Base-by-base conservation (phyloP, 23 tunicate species). In the Trididemnum miniatum region DNA sequence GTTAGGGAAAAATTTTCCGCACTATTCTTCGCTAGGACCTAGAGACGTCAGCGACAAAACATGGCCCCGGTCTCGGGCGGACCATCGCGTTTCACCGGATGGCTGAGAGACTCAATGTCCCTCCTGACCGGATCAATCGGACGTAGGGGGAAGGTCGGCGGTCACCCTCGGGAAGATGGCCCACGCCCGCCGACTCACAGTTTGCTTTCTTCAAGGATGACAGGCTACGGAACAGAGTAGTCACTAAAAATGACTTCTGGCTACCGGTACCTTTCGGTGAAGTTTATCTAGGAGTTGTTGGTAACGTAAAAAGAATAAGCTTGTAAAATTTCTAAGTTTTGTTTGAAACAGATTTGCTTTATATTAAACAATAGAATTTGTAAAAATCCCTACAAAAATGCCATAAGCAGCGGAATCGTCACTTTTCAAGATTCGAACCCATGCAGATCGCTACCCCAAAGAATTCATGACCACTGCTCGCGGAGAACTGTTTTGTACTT, bases 351-450 rank as follows among this genome's bases (percentile, higher is more conserved):
- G 18, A 49, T 49, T 49, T 9, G 57, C 18, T 12, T 49, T 49
- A 49, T 49, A 49, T 49, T 18, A 49, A 9, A 18, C 18, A 49
- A 49, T 49, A 49, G 57, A 49, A 49, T 49, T 49, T 49, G 27
- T n/a, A 64, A 71, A 71, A 31, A 71, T 29, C 31, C 31, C 29
- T 71, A 71, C 76, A 71, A 71, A 25, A 71, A 28, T 71, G 36
- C 76, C 76, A 71, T 28, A 71, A 71, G 76, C 29, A 71, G 76
- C 76, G 39, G 23, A 71, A 71, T 71, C 76, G 76, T 71, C 76
- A 71, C 76, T 71, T 71, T 71, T 38, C 76, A 71, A 28, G 39
- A 38, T 71, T 37, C 76, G 38, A 71, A 38, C 38, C 38, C 31
- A 71, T n/a, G 76, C 26, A 71, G 76, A 37, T 28, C 76, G 76